A percentile compares a stretch with the other conserved stretches of the same genome.
Conservation (phyloP, 2,113 vertebrate genomes). For the Archilochus colubris region DNA sequence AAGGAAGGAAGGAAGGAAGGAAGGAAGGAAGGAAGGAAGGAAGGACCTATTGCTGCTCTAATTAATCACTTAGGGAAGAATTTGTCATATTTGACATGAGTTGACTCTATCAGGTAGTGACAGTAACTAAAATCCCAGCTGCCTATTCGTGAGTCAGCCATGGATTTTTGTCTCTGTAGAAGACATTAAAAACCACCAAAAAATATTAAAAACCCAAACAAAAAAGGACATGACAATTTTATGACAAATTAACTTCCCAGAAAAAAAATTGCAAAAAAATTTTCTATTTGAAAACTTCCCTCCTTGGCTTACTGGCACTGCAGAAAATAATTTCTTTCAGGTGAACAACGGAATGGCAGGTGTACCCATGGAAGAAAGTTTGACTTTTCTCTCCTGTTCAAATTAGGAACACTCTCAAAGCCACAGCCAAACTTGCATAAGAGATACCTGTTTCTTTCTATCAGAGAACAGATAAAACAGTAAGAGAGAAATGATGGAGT, state of each 20-base stretch:
- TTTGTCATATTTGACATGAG: not conserved
- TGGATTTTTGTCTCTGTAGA: not conserved
- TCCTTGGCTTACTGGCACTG: not conserved
- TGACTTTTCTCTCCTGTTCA: not conserved
- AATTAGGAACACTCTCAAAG: not conserved
- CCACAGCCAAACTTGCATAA: not conserved
- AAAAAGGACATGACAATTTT: not conserved
- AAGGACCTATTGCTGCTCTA: not conserved
- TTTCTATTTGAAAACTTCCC: not conserved
- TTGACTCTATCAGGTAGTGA: not conserved
- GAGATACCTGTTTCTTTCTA: not conserved
- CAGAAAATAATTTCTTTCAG: not conserved
- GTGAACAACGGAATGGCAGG: not conserved
- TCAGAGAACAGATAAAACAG: not conserved
- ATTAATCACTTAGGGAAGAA: not conserved
- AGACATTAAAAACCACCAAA: not conserved
- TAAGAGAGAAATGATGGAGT: not conserved
- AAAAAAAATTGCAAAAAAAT: not conserved
- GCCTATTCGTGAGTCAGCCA: not conserved
- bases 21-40: not conserved
- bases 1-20: not conserved
- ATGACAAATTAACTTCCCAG: not conserved
- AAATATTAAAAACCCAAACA: not conserved
- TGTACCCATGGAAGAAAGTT: not conserved
- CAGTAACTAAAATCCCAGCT: not conserved